phyloP scores from a whole-genome alignment of 2,113 vertebrate genomes.

The Pomatostomus ruficeps region DNA sequence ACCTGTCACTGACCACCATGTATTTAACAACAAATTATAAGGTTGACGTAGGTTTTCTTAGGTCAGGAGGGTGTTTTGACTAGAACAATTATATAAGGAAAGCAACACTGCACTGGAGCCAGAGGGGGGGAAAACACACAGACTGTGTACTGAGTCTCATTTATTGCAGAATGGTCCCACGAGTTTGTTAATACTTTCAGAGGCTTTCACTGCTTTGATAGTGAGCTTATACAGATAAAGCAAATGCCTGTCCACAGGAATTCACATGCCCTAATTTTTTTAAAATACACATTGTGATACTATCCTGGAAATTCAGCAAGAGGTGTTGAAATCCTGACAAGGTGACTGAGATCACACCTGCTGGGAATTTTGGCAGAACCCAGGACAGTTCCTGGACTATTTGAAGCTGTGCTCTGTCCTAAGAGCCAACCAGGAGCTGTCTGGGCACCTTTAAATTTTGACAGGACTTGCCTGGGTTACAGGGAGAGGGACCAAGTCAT shows the following conservation, averaged over 20 bases:
- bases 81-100: constrained; percentile 62
- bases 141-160: neutral
- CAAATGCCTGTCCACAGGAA: neutral
- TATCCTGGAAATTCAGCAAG: neutral
- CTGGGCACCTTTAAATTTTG: neutral
- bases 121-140: neutral
- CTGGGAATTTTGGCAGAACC: neutral
- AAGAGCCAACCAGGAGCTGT: neutral
- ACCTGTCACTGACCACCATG: constrained; percentile 52
- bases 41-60: constrained; percentile 49
- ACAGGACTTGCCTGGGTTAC: neutral
- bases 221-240: neutral
- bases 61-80: constrained; percentile 36
- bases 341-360: neutral
- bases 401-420: neutral
- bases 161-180: neutral
- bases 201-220: neutral
- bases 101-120: neutral
- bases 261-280: neutral
- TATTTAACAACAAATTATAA: constrained; percentile 71
- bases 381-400: neutral
- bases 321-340: neutral
- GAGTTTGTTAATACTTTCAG: neutral
- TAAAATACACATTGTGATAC: neutral
- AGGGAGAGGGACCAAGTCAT: neutral